Percentiles rank a stretch among this genome's conserved stretches.
These are phyloP conservation scores for Chrysolina haemoptera DNA, from an alignment of 2,888 invertebrate species.

Conservation along the genomic window DNA sequence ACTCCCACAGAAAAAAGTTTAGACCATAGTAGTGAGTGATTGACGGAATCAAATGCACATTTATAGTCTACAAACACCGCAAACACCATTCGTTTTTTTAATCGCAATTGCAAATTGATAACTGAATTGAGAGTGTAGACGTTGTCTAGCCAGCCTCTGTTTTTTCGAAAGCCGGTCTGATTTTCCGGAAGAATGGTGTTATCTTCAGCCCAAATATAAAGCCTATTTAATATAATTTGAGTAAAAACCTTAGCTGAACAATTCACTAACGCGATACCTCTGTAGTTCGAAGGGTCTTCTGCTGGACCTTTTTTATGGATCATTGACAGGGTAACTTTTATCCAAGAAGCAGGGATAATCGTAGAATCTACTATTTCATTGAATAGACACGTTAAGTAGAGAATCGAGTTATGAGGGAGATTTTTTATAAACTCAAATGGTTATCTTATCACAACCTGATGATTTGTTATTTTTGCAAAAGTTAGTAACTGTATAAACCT, in stretches of 20 bases:
- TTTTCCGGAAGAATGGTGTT: conserved; percentile 1
- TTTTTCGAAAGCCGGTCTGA: background rate
- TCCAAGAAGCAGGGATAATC: background rate
- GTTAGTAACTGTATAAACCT: background rate
- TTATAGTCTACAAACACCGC: conserved; percentile 10
- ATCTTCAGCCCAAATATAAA: background rate
- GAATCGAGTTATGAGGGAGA: background rate
- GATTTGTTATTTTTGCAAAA: background rate
- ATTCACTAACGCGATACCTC: background rate
- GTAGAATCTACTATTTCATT: background rate
- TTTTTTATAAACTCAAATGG: conserved; percentile 3
- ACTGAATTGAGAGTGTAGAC: background rate
- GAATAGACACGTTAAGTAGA: conserved; percentile 6
- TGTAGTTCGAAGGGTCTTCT: background rate
- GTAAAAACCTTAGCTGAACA: background rate
- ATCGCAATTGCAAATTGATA: conserved; percentile 1
- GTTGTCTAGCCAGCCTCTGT: too few species aligned
- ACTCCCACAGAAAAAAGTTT: background rate
- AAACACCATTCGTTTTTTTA: conserved; percentile 8
- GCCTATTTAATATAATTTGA: background rate
- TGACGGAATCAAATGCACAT: conserved; percentile 4
- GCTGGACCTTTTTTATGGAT: conserved; percentile 14
- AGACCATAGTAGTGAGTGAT: background rate
- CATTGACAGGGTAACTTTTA: background rate
- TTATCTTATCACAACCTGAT: background rate